Evolutionary conservation across 2,888 invertebrate species (phyloP), one percentile per base, ranked within the genome.

Genomic region (Ophioninae sp.): DNA sequence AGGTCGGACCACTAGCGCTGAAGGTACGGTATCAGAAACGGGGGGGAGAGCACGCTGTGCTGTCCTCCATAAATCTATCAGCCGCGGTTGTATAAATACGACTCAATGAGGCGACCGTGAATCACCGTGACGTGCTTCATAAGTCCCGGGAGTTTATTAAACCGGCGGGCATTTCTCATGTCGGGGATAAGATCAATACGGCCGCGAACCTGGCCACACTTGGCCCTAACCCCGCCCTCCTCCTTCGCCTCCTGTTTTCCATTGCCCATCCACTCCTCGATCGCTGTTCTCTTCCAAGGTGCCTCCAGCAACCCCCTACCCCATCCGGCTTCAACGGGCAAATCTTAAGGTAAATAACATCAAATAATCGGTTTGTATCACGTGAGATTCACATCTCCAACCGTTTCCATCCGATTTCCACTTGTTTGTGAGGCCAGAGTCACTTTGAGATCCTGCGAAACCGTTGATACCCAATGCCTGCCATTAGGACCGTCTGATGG

Each of bases 71-170:
- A 93, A 92, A 92, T 92, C 92, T 93, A 92, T 93, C 92, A 93
- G 90, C 91, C 91, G 91, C 90, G 92, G 92, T 93, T 92, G 93
- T 93, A 92, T 92, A 93, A 92, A 93, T 92, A 92, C 92, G 92
- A 92, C 92, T 92, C 92, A 92, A 92, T 92, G 92, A 92, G 92
- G 92, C 92, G 92, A 92, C 92, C 92, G 92, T 92, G 93, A 92
- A 93, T 92, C 93, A 93, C 92, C 92, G 90, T 92, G 93, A 93
- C 93, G 92, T 92, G 93, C 92, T 93, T 93, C 93, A 93, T 92
- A 93, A 93, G 92, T 93, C 93, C 93, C 92, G 92, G 91, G 92
- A 93, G 93, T 93, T 93, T 93, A 93, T 93, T 93, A 93, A 93
- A 93, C 92, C 92, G 91, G 92, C 92, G 91, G 90, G 92, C 93